A percentile compares a stretch with the other conserved stretches of the same genome.
phyloP scores from a whole-genome alignment of 2,888 invertebrate genomes.

The Strigamia maritima region DNA sequence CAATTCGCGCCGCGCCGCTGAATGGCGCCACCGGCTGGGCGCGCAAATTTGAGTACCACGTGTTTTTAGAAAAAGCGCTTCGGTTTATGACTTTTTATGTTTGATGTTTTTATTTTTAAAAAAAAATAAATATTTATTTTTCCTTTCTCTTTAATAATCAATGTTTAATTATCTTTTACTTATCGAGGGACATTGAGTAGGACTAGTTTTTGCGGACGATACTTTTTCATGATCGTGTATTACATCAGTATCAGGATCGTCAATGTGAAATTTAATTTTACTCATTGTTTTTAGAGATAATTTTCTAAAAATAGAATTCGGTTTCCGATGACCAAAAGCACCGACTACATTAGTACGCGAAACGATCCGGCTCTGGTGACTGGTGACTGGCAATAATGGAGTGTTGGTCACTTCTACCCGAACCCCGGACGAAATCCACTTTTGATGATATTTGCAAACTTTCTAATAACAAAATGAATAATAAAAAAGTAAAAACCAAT shows the following conservation, averaged over 20 bases:
- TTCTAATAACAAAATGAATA: not conserved
- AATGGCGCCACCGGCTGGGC: conserved; percentile 8
- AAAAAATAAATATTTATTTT: too few relatives aligned
- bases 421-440: not conserved
- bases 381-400: not conserved
- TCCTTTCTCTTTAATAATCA: not conserved
- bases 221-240: conserved; percentile 5
- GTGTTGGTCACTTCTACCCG: not conserved
- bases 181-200: too few relatives aligned
- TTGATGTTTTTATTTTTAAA: not conserved
- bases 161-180: too few relatives aligned
- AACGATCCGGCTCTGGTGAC: not conserved
- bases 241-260: conserved; percentile 26
- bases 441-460: not conserved
- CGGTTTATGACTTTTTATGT: not conserved
- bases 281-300: not conserved
- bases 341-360: not conserved
- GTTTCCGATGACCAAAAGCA: not conserved
- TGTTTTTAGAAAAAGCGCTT: not conserved
- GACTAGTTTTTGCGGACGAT: not conserved
- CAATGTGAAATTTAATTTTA: not conserved
- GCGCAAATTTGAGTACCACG: conserved; percentile 12
- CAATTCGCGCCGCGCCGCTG: not conserved
- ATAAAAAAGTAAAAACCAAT: not conserved
- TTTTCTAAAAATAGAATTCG: not conserved